Conservation (phyloP, 2,888 invertebrate species). For the Agapostemon virescens region DNA sequence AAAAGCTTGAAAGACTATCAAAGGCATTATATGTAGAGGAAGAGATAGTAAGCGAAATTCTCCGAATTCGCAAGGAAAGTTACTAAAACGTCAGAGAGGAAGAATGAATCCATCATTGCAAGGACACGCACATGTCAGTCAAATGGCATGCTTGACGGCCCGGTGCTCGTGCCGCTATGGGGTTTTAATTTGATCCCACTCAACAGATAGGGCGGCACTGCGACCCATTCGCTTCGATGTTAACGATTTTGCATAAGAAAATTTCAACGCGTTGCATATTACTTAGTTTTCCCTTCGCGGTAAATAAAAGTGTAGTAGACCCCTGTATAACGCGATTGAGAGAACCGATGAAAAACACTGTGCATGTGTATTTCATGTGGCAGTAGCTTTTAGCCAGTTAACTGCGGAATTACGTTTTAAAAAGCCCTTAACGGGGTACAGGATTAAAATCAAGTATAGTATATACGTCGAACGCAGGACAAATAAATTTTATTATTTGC, state of each 20-base stretch:
- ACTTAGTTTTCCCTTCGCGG: background rate
- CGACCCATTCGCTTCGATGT: constrained; percentile 29
- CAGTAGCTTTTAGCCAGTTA: too few species aligned
- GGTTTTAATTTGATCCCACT: constrained; percentile 71
- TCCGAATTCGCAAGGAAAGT: background rate
- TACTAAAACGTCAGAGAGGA: constrained; percentile 47
- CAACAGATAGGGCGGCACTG: constrained; percentile 60
- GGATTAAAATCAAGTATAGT: too few species aligned
- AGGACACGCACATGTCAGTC: constrained; percentile 73
- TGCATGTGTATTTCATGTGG: too few species aligned
- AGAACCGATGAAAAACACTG: background rate
- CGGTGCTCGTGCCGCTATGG: constrained; percentile 50
- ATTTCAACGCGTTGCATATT: constrained; percentile 17
- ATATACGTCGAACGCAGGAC: too few species aligned
- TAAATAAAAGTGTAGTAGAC: background rate
- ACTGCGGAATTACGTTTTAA: too few species aligned
- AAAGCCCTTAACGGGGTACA: too few species aligned
- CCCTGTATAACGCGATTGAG: background rate
- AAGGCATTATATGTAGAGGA: background rate
- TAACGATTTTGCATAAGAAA: constrained; percentile 31
- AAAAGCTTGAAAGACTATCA: background rate
- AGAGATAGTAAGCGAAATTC: constrained; percentile 7
- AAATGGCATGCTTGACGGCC: constrained; percentile 41
- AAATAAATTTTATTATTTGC: too few species aligned
- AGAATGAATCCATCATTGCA: constrained; percentile 70